Evolutionary conservation across 2,113 vertebrate genomes (phyloP).

Genomic region (Triplophysa dalaica): DNA sequence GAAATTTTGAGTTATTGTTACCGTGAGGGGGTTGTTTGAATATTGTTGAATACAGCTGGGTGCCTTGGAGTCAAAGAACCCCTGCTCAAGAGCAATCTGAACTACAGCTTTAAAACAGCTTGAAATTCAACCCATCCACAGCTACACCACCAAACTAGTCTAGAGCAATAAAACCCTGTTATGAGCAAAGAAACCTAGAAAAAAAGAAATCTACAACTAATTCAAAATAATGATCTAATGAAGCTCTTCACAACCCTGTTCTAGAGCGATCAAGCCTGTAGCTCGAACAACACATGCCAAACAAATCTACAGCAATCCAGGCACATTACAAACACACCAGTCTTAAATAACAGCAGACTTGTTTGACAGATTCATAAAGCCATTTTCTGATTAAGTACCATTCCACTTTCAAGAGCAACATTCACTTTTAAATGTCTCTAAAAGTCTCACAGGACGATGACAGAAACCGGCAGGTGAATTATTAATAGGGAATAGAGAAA

Average conservation of each 20-base stretch:
- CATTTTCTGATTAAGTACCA: neutral
- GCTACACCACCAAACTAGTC: no score
- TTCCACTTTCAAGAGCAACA: constrained; percentile 1
- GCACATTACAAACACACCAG: neutral
- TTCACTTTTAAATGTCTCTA: constrained; percentile 1
- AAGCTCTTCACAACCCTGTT: neutral
- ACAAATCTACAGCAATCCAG: neutral
- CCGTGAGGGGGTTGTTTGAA: no score
- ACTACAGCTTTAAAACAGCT: no score
- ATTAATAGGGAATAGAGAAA: constrained; percentile 29
- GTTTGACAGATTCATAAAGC: constrained; percentile 12
- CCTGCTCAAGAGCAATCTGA: no score
- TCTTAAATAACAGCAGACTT: neutral
- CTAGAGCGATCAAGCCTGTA: neutral
- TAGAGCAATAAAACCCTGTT: no score
- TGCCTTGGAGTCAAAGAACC: no score
- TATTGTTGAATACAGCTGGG: no score
- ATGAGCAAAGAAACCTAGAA: no score
- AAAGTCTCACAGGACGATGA: constrained; percentile 15
- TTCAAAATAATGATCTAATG: no score
- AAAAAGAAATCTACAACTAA: no score
- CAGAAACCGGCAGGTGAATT: constrained; percentile 30
- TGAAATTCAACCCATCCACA: no score
- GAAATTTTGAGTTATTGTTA: no score
- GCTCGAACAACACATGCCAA: neutral